phyloP scores from a whole-genome alignment of 2,797 vertebrate genomes.

The Buphagus erythrorhynchus region DNA sequence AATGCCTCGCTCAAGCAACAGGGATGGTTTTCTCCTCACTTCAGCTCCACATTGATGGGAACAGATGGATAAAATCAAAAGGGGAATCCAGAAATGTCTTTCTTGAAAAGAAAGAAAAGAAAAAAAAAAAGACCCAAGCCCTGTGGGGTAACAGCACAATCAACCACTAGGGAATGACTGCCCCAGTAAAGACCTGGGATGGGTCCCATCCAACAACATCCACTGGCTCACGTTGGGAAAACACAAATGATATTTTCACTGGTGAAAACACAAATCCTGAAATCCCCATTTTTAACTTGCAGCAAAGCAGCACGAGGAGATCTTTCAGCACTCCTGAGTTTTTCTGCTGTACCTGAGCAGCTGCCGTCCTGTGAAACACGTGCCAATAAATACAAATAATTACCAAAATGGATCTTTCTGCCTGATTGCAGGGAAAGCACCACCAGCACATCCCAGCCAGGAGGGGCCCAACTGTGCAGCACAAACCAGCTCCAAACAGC shows the following conservation, averaged over 20 bases:
- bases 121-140: rapidly evolving
- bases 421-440: not conserved
- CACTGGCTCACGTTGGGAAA: not conserved
- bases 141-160: not conserved
- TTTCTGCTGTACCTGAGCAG: not conserved
- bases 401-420: not conserved
- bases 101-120: not conserved
- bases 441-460: not conserved
- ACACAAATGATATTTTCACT: too few species aligned
- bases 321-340: not conserved
- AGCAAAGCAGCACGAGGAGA: not conserved
- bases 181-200: not conserved
- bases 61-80: constrained; percentile 51
- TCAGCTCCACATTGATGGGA: not conserved
- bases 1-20: not conserved
- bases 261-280: not conserved
- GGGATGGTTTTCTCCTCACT: not conserved
- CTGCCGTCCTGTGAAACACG: rapidly evolving
- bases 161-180: not conserved
- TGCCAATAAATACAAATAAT: not conserved
- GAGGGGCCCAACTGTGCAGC: not conserved
- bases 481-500: not conserved
- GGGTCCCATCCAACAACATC: not conserved
- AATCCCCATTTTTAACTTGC: rapidly evolving
- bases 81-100: constrained; percentile 4